Percentiles rank a stretch among this genome's conserved stretches.
Conservation (phyloP, 2,888 invertebrate genomes). For the Macrophya annulata region DNA sequence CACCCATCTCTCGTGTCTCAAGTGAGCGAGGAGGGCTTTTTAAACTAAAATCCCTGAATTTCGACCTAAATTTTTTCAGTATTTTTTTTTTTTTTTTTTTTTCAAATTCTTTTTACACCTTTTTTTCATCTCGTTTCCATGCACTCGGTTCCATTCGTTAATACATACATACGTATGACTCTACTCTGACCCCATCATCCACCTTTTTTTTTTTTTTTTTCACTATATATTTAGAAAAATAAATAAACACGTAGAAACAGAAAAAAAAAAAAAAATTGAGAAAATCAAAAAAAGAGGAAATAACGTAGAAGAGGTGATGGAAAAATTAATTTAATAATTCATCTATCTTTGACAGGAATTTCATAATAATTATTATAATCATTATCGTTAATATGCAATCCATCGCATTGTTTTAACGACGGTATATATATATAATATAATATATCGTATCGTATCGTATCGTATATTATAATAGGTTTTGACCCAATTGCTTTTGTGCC, state of each 20-base stretch:
- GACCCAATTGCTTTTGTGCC: background rate
- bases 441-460: background rate
- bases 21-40: background rate
- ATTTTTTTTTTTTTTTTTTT: background rate
- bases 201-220: no score
- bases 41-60: constrained; percentile 9
- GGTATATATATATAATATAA: no score
- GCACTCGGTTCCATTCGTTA: background rate
- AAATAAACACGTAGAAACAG: no score
- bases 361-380: background rate
- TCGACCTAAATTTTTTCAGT: background rate
- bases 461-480: background rate
- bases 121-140: background rate
- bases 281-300: background rate
- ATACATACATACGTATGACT: background rate
- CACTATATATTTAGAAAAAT: no score
- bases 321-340: background rate
- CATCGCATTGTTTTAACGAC: background rate
- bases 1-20: background rate
- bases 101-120: background rate
- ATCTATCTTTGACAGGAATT: background rate
- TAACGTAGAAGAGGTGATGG: background rate
- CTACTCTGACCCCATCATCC: background rate
- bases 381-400: background rate
- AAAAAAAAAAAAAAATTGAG: no score